These are phyloP conservation scores for Erpetoichthys calabaricus DNA, from an alignment of 2,797 vertebrate genomes.

Conservation along the genomic window DNA sequence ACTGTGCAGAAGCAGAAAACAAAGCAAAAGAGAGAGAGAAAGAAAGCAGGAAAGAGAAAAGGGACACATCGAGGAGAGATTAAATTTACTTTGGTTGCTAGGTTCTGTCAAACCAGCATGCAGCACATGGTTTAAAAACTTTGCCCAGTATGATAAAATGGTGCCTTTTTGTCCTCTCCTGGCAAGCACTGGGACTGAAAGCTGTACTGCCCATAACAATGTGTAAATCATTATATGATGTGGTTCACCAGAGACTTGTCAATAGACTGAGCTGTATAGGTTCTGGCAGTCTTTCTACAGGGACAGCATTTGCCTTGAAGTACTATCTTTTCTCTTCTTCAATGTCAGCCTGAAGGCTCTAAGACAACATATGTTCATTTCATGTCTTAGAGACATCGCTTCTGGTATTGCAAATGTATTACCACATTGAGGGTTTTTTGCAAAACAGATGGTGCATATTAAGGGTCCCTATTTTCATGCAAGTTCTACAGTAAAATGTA, in stretches of 20 bases:
- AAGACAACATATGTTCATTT: constrained; percentile 96
- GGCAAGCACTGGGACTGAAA: constrained; percentile 28
- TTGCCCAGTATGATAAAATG: constrained; percentile 3
- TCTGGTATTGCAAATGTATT: constrained; percentile 63
- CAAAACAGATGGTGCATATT: constrained; percentile 88
- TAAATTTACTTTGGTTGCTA: no score
- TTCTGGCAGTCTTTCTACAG: constrained; percentile 86
- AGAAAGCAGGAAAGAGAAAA: no score
- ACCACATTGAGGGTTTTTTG: constrained; percentile 45
- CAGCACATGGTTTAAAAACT: constrained; percentile 2
- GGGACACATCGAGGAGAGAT: no score
- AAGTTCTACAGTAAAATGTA: constrained; percentile 60
- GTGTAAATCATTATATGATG: constrained; percentile 63
- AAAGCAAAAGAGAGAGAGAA: no score
- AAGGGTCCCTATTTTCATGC: constrained; percentile 58
- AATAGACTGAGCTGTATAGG: constrained; percentile 74
- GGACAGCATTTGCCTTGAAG: constrained; percentile 97
- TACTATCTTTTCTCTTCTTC: constrained; percentile 93
- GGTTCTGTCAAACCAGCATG: constrained; percentile 3
- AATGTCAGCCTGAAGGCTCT: constrained; percentile 89
- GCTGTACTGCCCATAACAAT: constrained; percentile 43
- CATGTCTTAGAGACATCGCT: constrained; percentile 85
- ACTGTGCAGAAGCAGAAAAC: no score
- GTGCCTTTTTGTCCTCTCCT: constrained; percentile 1
- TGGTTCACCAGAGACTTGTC: constrained; percentile 84